Conservation (phyloP, 1,140 invertebrate species). For the Schlechtendalia chinensis region DNA sequence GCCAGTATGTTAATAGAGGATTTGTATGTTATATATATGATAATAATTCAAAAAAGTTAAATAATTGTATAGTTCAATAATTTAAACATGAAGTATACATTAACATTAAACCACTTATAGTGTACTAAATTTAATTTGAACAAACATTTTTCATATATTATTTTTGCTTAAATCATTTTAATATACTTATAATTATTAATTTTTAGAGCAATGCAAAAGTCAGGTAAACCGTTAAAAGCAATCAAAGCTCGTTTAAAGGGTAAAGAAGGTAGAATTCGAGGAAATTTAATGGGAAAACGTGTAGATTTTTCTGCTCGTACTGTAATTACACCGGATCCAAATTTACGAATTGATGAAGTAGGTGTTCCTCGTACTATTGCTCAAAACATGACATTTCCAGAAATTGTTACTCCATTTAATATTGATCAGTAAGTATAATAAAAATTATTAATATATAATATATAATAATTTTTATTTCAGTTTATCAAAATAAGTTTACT, state of each 20-base stretch:
- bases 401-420: conserved; percentile 99
- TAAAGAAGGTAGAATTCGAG: conserved; percentile 97
- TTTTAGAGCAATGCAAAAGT: conserved; percentile 93
- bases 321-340: conserved; percentile 99
- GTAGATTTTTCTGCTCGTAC: conserved; percentile 99
- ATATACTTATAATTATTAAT: conserved; percentile 51
- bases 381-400: conserved; percentile 98
- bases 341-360: conserved; percentile 96
- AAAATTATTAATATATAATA: too few relatives aligned
- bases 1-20: too few relatives aligned
- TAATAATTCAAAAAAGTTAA: too few relatives aligned
- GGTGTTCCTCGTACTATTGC: conserved; percentile 97
- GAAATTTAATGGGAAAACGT: conserved; percentile 99
- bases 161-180: too few relatives aligned
- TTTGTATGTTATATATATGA: too few relatives aligned
- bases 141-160: too few relatives aligned
- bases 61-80: too few relatives aligned
- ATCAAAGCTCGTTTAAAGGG: conserved; percentile 87
- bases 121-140: too few relatives aligned
- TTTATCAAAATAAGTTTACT: too few relatives aligned
- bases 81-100: too few relatives aligned
- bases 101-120: too few relatives aligned
- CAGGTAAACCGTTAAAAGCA: conserved; percentile 96
- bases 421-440: conserved; percentile 73
- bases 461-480: too few relatives aligned